Percentiles rank a stretch among this genome's conserved stretches.
Conservation (phyloP, 2,113 vertebrate species). For the Podarcis raffonei region DNA sequence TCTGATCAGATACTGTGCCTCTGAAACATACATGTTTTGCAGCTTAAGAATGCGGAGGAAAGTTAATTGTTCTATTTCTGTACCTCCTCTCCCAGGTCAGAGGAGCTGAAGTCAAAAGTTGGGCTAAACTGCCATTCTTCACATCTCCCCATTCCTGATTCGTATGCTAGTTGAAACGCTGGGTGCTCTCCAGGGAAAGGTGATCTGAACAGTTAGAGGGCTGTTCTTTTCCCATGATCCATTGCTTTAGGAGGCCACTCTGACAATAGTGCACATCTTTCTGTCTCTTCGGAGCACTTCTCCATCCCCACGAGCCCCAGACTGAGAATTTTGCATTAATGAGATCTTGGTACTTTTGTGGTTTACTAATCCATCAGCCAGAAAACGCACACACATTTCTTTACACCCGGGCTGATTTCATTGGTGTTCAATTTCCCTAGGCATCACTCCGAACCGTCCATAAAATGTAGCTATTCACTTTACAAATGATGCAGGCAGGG, state of each 20-base stretch:
- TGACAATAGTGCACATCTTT: slow-evolving; percentile 21
- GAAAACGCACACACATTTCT: slow-evolving; percentile 48
- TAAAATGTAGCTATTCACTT: slow-evolving; percentile 52
- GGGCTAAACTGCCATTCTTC: background rate
- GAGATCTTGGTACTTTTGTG: slow-evolving; percentile 50
- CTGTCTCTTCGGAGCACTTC: slow-evolving; percentile 20
- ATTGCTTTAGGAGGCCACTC: background rate
- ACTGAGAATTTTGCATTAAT: slow-evolving; percentile 49
- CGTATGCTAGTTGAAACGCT: slow-evolving; percentile 27
- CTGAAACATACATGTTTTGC: background rate
- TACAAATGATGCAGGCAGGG: slow-evolving; percentile 54
- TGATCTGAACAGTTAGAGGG: slow-evolving; percentile 28
- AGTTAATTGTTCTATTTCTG: background rate
- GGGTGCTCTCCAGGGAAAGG: slow-evolving; percentile 20
- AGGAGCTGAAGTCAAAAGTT: background rate
- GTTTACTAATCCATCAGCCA: slow-evolving; percentile 55
- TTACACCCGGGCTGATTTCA: slow-evolving; percentile 49
- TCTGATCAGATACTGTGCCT: background rate
- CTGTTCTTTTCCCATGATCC: background rate
- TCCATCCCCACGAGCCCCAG: slow-evolving; percentile 30
- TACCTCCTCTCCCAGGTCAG: background rate
- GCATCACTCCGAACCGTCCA: slow-evolving; percentile 23
- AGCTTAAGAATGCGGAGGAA: background rate
- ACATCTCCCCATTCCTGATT: slow-evolving; percentile 18
- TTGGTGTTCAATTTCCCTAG: slow-evolving; percentile 40